Base-by-base conservation (phyloP, 1,140 invertebrate species). In the Vanessa tameamea region DNA sequence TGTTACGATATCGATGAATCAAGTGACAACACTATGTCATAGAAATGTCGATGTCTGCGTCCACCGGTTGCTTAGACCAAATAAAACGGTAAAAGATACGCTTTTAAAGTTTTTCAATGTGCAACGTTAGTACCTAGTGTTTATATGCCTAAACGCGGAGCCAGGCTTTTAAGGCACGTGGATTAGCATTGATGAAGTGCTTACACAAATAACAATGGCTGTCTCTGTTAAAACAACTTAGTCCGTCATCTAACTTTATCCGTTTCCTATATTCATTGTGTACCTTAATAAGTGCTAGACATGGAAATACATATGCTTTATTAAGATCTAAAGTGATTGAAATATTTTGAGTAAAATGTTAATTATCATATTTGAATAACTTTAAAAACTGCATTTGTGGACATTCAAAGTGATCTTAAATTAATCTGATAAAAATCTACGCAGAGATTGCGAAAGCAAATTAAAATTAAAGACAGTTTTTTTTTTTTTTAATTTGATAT, bases 81-180 rank as follows among this genome's bases (percentile, higher is more conserved):
- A 84, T 85, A 81, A 84, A 82, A 84, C 81, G 80, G 83, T 83
- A 83, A 64, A 76, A 69, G 55, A 69, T 73, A 26, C 23, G 73
- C 78, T 72, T 81, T 31, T 69, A 68, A 53, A 79, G 77, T 76
- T 86, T 83, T 85, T 82, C 77, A 76, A 78, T 73, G 78, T 81
- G 7, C 2, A 11, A 72, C 75, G 65, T 51, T 43, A 20, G 43
- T 47, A 53, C 64, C 53, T 70, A 78, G 70, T 77, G 63, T 75
- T 75, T 31, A 31, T 77, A 31, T 9, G 37, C 65, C 31, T 68
- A 55, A 67, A 50, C 6, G 43, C 16, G 20, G 51, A n/a, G n/a
- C 5, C n/a, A 55, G 65, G 65, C 65, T 68, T 68, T 68, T 68
- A 68, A 47, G 23, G 51, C 65, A 55, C 55, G 23, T 59, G 23